Conservation (phyloP, 1,140 invertebrate genomes). For the Portunus trituberculatus region DNA sequence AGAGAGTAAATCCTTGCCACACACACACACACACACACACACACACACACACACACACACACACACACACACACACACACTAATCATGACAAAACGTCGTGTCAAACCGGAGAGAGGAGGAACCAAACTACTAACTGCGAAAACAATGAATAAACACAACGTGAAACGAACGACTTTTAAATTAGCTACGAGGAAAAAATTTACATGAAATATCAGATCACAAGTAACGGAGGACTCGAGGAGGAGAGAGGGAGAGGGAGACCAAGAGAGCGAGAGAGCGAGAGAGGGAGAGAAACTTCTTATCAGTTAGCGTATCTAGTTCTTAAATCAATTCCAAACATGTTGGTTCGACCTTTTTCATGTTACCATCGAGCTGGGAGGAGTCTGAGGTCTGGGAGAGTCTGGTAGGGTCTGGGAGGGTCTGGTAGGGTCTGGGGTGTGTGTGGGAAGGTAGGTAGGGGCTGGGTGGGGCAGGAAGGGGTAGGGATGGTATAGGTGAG, state of each 20-base stretch:
- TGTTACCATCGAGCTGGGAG: slow-evolving; percentile 25
- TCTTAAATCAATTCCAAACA: slow-evolving; percentile 42
- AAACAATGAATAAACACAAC: slow-evolving; percentile 42
- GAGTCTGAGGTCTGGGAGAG: background rate
- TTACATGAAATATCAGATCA: slow-evolving; percentile 64
- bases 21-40: background rate
- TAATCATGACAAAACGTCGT: slow-evolving; percentile 37
- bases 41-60: background rate
- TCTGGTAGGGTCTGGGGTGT: too few species aligned
- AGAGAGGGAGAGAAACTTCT: background rate
- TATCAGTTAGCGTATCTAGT: background rate
- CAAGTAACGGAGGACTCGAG: slow-evolving; percentile 19
- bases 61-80: slow-evolving; percentile 29
- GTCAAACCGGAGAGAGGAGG: background rate
- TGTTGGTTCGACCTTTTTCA: slow-evolving; percentile 42
- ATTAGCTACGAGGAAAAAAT: slow-evolving; percentile 6
- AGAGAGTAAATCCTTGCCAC: background rate
- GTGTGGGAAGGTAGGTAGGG: background rate
- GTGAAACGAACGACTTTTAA: slow-evolving; percentile 41
- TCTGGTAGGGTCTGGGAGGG: background rate
- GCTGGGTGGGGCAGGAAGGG: background rate
- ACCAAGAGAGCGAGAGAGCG: background rate
- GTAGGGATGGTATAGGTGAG: background rate
- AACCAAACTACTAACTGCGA: slow-evolving; percentile 45
- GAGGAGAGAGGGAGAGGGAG: slow-evolving; percentile 12